Evolutionary conservation across 2,888 invertebrate genomes (phyloP).

Genomic region (Lasioglossum morio): DNA sequence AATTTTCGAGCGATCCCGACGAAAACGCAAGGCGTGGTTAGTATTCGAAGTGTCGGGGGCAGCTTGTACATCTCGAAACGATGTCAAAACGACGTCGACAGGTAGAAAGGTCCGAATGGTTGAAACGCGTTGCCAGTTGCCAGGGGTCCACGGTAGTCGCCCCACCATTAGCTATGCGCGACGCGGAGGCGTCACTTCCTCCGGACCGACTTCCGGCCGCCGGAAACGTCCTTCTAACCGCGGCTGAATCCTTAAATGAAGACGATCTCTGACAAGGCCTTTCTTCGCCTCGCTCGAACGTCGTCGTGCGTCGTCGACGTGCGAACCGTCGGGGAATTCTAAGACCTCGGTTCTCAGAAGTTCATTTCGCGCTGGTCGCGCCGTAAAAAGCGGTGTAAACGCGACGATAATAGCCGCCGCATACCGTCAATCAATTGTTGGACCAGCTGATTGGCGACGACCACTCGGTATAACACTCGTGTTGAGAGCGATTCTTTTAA

Average conservation of each 20-base stretch:
- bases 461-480: too few relatives aligned
- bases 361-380: background rate
- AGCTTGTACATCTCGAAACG: conserved; percentile 47
- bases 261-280: conserved; percentile 63
- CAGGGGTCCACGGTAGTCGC: conserved; percentile 49
- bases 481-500: too few relatives aligned
- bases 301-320: conserved; percentile 20
- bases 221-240: conserved; percentile 82
- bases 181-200: conserved; percentile 80
- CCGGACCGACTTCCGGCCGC: conserved; percentile 79
- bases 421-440: background rate
- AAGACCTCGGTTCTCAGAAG: conserved; percentile 44
- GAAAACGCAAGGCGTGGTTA: background rate
- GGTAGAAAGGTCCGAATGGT: conserved; percentile 46
- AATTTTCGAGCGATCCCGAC: background rate
- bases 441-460: background rate
- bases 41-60: conserved; percentile 34
- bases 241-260: conserved; percentile 81
- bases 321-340: conserved; percentile 45
- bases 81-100: conserved; percentile 48
- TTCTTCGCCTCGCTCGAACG: conserved; percentile 42
- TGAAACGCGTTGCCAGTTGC: conserved; percentile 14
- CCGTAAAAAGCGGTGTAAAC: background rate
- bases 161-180: conserved; percentile 77
- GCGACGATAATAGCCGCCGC: background rate